These are phyloP conservation scores for Amphipyra tragopoginis DNA, from an alignment of 2,888 invertebrate genomes.

Conservation along the genomic window DNA sequence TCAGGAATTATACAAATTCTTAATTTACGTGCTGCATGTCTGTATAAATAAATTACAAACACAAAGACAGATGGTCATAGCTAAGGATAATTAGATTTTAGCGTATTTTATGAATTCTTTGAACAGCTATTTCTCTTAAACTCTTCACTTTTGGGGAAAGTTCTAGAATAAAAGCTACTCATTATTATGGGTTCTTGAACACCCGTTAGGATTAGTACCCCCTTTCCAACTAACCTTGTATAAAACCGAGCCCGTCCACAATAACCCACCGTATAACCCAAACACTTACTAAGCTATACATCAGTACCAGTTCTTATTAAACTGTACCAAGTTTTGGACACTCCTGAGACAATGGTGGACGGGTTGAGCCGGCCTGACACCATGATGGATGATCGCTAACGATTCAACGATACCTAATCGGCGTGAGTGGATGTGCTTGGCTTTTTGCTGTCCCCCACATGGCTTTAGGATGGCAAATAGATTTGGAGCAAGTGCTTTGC, in stretches of 20 bases:
- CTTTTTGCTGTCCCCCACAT: slow-evolving; percentile 52
- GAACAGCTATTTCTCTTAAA: too few relatives aligned
- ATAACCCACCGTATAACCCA: slow-evolving; percentile 6
- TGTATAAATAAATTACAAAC: too few relatives aligned
- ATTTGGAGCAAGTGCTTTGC: slow-evolving; percentile 15
- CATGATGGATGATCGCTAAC: slow-evolving; percentile 73
- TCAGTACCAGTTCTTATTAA: slow-evolving; percentile 56
- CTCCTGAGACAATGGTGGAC: slow-evolving; percentile 65
- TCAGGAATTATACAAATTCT: too few relatives aligned
- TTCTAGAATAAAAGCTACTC: too few relatives aligned
- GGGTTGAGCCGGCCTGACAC: slow-evolving; percentile 67
- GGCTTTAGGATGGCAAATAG: slow-evolving; percentile 45
- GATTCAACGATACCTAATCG: slow-evolving; percentile 68
- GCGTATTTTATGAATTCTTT: too few relatives aligned
- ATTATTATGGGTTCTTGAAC: too few relatives aligned
- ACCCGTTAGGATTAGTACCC: too few relatives aligned
- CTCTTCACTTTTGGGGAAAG: too few relatives aligned
- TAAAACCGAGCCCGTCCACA: slow-evolving; percentile 6
- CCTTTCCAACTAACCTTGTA: too few relatives aligned
- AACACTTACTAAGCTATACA: slow-evolving; percentile 41
- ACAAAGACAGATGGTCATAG: too few relatives aligned
- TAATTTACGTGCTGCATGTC: too few relatives aligned
- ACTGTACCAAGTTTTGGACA: slow-evolving; percentile 57
- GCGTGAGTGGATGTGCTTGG: slow-evolving; percentile 60
- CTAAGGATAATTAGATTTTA: too few relatives aligned